Evolutionary conservation across 2,888 invertebrate genomes (phyloP), one percentile per base, ranked within the genome.

Genomic region (Trichopoda pennipes): DNA sequence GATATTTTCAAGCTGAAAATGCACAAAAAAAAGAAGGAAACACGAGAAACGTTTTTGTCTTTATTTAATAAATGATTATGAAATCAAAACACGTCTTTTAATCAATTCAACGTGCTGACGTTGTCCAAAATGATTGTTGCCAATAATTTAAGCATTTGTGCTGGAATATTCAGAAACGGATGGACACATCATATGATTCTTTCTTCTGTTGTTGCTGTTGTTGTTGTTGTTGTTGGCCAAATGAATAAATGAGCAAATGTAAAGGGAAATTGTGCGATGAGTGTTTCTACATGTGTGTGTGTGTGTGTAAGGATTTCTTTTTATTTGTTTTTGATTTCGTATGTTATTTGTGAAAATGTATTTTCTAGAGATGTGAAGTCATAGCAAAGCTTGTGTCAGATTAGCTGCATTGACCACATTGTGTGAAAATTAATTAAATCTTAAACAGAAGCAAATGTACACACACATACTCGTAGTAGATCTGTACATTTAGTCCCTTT

Each of bases 31-130:
- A 28, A 51, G 32, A 12, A 7, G 16, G 17, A n/a, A 55, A 28
- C n/a, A 38, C 4, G 16, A 69, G 68, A 23, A 68, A 35, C n/a
- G 38, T 68, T 79, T 28, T 74, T 74, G 73, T 61, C 61, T 73
- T 60, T 72, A 55, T 64, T 79, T 77, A 70, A 70, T 63, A 70
- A 58, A 79, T 85, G 84, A 85, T 88, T 88, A 86, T 86, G 85
- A 85, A 88, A 87, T 86, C 86, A 80, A 80, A 84, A 85, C 89
- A 89, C 88, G 89, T 89, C 84, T 86, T 86, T 87, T 88, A 89
- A 88, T 88, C 87, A 89, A 87, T 86, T 85, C 83, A 86, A 88
- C 89, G 89, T 88, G 89, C 85, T 82, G 82, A 82, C 79, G 82
- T 82, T 82, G 75, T 76, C 79, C 79, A 82, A 82, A 81, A 66